These are phyloP conservation scores for Apoda limacodes DNA, from an alignment of 2,888 invertebrate species.

Conservation along the genomic window DNA sequence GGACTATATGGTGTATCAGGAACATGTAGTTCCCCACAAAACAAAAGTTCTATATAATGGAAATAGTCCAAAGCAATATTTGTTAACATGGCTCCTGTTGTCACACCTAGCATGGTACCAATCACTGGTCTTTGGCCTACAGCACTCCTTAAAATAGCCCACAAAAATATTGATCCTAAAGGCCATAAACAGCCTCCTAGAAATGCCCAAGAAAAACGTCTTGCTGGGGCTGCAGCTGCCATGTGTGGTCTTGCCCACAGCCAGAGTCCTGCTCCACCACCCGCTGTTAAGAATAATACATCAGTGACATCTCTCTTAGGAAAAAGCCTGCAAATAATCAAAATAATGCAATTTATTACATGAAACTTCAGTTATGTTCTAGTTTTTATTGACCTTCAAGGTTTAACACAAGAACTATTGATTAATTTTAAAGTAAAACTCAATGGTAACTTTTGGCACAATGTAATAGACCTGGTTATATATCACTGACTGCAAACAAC, in stretches of 20 bases:
- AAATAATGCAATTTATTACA: constrained; percentile 1
- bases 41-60: constrained; percentile 71
- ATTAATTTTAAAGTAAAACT: too few species aligned
- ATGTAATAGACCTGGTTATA: too few species aligned
- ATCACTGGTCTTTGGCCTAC: constrained; percentile 77
- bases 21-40: constrained; percentile 61
- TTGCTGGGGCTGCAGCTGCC: constrained; percentile 70
- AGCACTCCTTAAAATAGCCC: constrained; percentile 87
- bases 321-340: constrained; percentile 71
- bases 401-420: too few species aligned
- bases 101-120: constrained; percentile 77
- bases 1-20: constrained; percentile 57
- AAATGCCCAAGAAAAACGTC: constrained; percentile 78
- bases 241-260: constrained; percentile 85
- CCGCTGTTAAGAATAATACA: constrained; percentile 81
- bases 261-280: constrained; percentile 86
- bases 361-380: too few species aligned
- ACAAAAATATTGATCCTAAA: constrained; percentile 88
- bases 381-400: too few species aligned
- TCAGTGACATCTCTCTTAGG: constrained; percentile 84
- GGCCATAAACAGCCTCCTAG: constrained; percentile 86
- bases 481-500: too few species aligned
- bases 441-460: too few species aligned
- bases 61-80: constrained; percentile 74
- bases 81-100: constrained; percentile 75